Evolutionary conservation across 1,140 invertebrate genomes (phyloP).

Genomic region (Sipha flava): DNA sequence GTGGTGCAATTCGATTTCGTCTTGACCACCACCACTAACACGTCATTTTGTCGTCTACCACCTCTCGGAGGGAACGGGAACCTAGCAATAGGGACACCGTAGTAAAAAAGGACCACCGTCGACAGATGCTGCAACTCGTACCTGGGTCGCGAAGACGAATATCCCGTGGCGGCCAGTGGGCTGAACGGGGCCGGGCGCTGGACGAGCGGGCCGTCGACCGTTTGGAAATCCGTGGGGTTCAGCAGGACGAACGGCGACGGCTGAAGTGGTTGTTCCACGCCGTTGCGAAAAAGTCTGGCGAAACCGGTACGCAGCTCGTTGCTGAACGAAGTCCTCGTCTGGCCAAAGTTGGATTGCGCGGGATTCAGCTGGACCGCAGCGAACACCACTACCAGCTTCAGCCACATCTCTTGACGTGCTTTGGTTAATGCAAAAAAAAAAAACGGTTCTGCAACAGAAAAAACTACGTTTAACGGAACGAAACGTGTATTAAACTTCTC

Average conservation of each 20-base stretch:
- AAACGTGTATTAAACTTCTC: too few relatives aligned
- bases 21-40: conserved; percentile 9
- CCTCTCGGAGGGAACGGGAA: background rate
- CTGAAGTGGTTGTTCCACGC: background rate
- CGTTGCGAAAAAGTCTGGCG: background rate
- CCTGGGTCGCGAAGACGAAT: background rate
- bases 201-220: background rate
- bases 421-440: too few relatives aligned
- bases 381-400: background rate
- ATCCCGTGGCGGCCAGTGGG: background rate
- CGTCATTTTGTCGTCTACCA: background rate
- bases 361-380: background rate
- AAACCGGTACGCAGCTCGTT: conserved; percentile 2
- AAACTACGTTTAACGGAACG: too few relatives aligned
- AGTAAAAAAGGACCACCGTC: conserved; percentile 2
- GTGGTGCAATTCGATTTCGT: background rate
- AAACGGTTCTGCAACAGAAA: too few relatives aligned
- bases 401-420: background rate
- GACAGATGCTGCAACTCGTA: conserved; percentile 5
- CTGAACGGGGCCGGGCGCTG: background rate
- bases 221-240: background rate
- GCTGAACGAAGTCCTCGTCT: background rate
- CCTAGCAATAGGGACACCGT: conserved; percentile 7
- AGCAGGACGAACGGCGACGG: background rate
- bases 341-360: background rate